A percentile compares a stretch with the other conserved stretches of the same genome.
These are phyloP conservation scores for Cremastobaeus sp. DNA, from an alignment of 2,888 invertebrate species.

Conservation along the genomic window DNA sequence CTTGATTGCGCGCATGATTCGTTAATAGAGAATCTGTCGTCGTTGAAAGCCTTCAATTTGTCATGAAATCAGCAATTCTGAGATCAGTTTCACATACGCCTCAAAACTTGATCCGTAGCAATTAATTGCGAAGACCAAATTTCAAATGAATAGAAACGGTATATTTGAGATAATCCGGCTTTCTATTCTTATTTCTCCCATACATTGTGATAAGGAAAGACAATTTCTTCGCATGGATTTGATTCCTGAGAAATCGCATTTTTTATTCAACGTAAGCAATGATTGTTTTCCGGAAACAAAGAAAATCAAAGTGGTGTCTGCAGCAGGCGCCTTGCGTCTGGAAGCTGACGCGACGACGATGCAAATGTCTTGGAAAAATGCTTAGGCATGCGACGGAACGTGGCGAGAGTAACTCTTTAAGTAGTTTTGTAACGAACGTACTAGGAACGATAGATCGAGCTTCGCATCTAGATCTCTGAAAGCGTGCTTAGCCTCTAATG, in stretches of 20 bases:
- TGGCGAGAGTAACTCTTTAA: conserved; percentile 67
- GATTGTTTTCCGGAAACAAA: conserved; percentile 58
- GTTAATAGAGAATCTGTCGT: conserved; percentile 17
- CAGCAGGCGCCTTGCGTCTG: conserved; percentile 52
- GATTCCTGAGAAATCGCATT: conserved; percentile 37
- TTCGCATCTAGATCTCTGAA: conserved; percentile 71
- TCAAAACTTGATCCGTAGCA: no score
- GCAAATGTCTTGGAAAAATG: conserved; percentile 69
- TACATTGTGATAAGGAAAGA: no score
- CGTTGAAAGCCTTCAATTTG: conserved; percentile 12
- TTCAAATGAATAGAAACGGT: no score
- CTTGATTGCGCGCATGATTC: conserved; percentile 48
- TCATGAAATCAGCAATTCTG: conserved; percentile 1
- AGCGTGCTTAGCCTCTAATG: conserved; percentile 68
- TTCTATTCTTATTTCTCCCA: no score
- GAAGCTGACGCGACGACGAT: conserved; percentile 58
- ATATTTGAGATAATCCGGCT: no score
- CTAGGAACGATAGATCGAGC: conserved; percentile 66
- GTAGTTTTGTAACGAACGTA: conserved; percentile 71
- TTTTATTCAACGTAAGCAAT: conserved; percentile 49
- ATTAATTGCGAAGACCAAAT: no score
- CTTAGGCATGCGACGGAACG: conserved; percentile 64
- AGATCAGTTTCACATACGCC: no score
- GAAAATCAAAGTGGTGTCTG: conserved; percentile 52
- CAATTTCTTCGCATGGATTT: conserved; percentile 11